Evolutionary conservation across 1,140 invertebrate species (phyloP), one percentile per base, ranked within the genome.

Genomic region (Episyrphus balteatus): DNA sequence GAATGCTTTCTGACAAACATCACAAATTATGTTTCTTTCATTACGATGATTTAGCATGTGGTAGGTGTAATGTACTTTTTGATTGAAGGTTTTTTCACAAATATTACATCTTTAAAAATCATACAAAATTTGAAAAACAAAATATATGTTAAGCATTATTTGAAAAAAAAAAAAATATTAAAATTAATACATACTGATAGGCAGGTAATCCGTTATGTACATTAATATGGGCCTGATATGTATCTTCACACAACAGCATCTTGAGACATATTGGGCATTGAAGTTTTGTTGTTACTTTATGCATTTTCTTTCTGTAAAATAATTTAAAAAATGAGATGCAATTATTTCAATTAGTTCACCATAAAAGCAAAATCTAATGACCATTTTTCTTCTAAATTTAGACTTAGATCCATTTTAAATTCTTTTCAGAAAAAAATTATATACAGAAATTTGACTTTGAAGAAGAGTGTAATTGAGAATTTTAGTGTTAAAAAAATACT

Each of bases 1-100:
- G 19, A 56, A 62, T 2, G 44, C 30, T 38, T 53, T 55, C 3
- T 48, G 51, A 44, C 59, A 62, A n/a, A 51, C 19, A 34, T 51
- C 41, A 44, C 59, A 62, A 18, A 48, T 44, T 15, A 47, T 44
- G 45, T 53, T 51, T 1, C 51, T 34, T 19, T 47, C 34, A 40
- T 53, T 52, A 19, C 46, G 46, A 31, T 52, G 51, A 7, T 36
- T 32, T 34, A 43, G 36, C 47, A 52, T 52, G 26, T 52, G 51
- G 34, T 52, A 49, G 8, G 32, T 39, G 34, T 44, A 52, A 33
- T 52, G 51, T 14, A 44, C 48, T 21, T 52, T 52, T 48, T 52
- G 51, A 44, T 52, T 50, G 41, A 52, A 52, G 6, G 44, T 44
- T 12, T 46, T 46, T 14, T 33, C 21, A 33, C 51, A 52, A 3